Base-by-base conservation (phyloP, 30 jellyfish, hydroid and myxozoan species). In the Aurelia aurita complex sp. Pacific region DNA sequence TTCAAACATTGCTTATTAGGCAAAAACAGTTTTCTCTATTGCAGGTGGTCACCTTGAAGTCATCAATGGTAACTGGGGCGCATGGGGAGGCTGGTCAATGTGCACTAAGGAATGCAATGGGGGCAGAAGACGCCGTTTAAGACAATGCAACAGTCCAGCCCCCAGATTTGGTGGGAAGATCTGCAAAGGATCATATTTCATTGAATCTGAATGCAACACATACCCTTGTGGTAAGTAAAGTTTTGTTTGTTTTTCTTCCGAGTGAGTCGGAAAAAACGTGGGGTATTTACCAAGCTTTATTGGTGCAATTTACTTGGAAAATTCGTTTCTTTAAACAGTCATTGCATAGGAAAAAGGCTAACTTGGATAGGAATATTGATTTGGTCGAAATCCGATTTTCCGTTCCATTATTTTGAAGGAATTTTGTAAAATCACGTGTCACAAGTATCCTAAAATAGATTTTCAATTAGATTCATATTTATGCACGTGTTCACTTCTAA, bases 81-180 rank as follows among this genome's bases (percentile, higher is more conserved):
- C 81, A 0, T 94, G 98, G 98, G 80, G 88, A 3, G 50, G 82
- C 11, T 94, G 98, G 98, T 71, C 98, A 9, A 32, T 82, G 23
- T 94, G 99, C 73, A 83, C 91, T 60, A 88, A 85, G 66, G 89
- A 80, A 80, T 94, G 99, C 93, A 90, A 97, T 32, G 97, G 97
- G 46, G 99, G 99, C 9, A 79, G 77, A 54, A 83, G 70, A 57
- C 88, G 97, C 54, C 91, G 99, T 17, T 57, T 83, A 11, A 73
- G 99, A 38, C 84, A 83, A 52, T 94, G 99, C 88, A 85, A 94
- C 73, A 81, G 74, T 89, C 99, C 99, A 6, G 86, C 94, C 16
- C 99, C 99, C 4, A 68, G 82, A 32, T 83, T 43, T 67, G 97
- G 97, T 15, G 99, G 99, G 0, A 73, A 69, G 42, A 65, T 83